These are phyloP conservation scores for Mergus octosetaceus DNA, from an alignment of 2,797 vertebrate genomes.

Conservation along the genomic window DNA sequence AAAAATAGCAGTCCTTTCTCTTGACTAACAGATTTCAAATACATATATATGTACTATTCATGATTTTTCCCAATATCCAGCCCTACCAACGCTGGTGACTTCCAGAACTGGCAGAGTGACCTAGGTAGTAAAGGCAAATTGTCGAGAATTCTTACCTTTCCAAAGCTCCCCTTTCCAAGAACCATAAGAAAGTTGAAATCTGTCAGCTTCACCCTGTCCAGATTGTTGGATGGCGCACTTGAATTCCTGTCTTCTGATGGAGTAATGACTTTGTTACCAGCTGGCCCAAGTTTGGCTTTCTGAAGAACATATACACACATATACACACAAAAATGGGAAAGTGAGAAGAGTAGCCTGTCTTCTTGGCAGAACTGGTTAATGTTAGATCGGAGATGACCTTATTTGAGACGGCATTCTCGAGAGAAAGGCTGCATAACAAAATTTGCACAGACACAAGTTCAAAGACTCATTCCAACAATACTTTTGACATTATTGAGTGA, in stretches of 20 bases:
- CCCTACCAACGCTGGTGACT: background rate
- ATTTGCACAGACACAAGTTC: background rate
- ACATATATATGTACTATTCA: rapidly evolving
- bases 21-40: background rate
- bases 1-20: background rate
- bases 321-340: slow-evolving; percentile 38
- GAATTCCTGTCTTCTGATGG: slow-evolving; percentile 88
- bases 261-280: slow-evolving; percentile 92
- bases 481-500: background rate
- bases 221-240: slow-evolving; percentile 88
- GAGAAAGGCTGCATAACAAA: background rate
- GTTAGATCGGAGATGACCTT: background rate
- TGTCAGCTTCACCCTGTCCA: slow-evolving; percentile 90
- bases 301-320: slow-evolving; percentile 73
- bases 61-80: background rate
- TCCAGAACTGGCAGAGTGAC: background rate
- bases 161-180: slow-evolving; percentile 97
- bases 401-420: background rate
- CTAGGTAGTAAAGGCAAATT: background rate
- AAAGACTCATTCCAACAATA: slow-evolving; percentile 38
- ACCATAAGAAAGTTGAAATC: slow-evolving; percentile 98
- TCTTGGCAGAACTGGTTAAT: background rate
- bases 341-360: background rate
- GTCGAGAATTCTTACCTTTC: slow-evolving; percentile 85
- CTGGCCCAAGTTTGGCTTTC: slow-evolving; percentile 96